Conservation (phyloP, 2,888 invertebrate species). For the Leptodirus hochenwartii region DNA sequence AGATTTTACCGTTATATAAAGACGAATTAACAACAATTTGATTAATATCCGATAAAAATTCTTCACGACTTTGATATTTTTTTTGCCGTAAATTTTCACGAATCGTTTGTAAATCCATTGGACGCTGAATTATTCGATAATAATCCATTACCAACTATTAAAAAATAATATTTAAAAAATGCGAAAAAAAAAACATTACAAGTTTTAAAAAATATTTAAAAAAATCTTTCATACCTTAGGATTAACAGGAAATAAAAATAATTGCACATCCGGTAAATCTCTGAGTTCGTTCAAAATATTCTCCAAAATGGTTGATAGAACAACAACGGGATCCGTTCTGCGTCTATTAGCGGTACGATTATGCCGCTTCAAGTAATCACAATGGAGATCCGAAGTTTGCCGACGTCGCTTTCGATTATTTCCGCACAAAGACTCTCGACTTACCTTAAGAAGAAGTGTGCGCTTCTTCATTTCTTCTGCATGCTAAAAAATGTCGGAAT, state of each 20-base stretch:
- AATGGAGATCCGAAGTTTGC: conserved; percentile 51
- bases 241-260: conserved; percentile 89
- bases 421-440: conserved; percentile 42
- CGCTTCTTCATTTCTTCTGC: conserved; percentile 74
- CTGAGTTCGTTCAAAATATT: conserved; percentile 84
- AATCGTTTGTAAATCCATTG: conserved; percentile 96
- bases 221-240: conserved; percentile 42
- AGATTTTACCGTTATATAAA: conserved; percentile 61
- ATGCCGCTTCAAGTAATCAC: conserved; percentile 77
- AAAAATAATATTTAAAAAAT: conserved; percentile 9
- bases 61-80: conserved; percentile 87
- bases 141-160: conserved; percentile 80
- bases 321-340: conserved; percentile 91
- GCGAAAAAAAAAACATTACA: conserved; percentile 3
- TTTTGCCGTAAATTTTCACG: conserved; percentile 75
- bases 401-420: conserved; percentile 43
- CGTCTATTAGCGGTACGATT: conserved; percentile 73
- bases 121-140: conserved; percentile 74
- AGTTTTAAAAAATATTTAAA: conserved; percentile 1
- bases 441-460: conserved; percentile 57
- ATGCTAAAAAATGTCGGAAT: conserved; percentile 34
- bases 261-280: conserved; percentile 78
- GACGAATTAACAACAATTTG: conserved; percentile 92
- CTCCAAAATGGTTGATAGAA: conserved; percentile 79
- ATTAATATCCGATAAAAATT: conserved; percentile 87